phyloP scores from a whole-genome alignment of 2,113 vertebrate genomes.

The Tursiops truncatus region DNA sequence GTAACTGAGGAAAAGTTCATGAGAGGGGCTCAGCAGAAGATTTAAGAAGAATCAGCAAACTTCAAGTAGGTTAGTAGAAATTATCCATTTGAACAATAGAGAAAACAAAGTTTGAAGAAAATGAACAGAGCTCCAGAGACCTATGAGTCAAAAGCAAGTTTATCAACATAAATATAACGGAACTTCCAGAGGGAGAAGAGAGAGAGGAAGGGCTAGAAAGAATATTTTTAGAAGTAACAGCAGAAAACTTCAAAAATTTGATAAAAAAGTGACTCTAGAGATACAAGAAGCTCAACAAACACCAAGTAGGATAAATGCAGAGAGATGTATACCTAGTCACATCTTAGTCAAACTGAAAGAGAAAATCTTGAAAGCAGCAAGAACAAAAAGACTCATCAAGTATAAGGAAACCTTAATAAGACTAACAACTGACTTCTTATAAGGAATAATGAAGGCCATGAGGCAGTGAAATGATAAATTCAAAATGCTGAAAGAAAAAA shows the following conservation, averaged over 20 bases:
- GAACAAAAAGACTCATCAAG: background rate
- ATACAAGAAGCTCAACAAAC: background rate
- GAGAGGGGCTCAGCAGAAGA: background rate
- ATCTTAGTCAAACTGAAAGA: slow-evolving; percentile 34
- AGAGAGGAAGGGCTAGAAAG: background rate
- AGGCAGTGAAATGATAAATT: background rate
- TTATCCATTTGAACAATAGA: background rate
- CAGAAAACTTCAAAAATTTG: background rate
- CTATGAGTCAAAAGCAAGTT: background rate
- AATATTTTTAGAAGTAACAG: slow-evolving; percentile 20
- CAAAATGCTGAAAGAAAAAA: slow-evolving; percentile 13
- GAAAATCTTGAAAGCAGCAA: background rate
- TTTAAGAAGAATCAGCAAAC: background rate
- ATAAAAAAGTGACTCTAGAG: background rate
- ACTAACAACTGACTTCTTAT: background rate
- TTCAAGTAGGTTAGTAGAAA: background rate
- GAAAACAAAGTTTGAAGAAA: background rate
- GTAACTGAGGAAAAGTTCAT: background rate
- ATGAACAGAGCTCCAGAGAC: background rate
- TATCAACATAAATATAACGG: background rate
- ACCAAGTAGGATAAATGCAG: background rate
- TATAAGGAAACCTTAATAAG: background rate
- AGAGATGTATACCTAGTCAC: background rate
- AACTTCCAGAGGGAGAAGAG: background rate
- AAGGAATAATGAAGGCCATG: background rate